Percentiles rank a stretch among this genome's conserved stretches.
These are phyloP conservation scores for Pollenia amentaria DNA, from an alignment of 2,888 invertebrate genomes.

Conservation along the genomic window DNA sequence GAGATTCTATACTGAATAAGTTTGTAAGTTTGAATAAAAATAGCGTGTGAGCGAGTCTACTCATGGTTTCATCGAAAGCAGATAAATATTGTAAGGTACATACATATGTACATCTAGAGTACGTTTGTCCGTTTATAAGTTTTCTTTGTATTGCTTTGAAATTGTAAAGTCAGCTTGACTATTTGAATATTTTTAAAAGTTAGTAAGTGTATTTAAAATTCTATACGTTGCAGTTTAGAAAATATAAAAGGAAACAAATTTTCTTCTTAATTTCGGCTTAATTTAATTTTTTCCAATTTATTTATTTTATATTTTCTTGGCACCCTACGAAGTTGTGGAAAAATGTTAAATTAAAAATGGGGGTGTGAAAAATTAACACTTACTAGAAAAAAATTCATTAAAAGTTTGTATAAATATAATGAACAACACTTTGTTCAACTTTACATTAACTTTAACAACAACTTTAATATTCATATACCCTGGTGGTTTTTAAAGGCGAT, in stretches of 20 bases:
- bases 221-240: conserved; percentile 29
- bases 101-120: not conserved
- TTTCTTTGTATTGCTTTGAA: conserved; percentile 5
- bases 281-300: not conserved
- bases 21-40: not conserved
- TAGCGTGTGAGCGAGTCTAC: not conserved
- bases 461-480: too few species aligned
- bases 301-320: not conserved
- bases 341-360: not conserved
- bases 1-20: not conserved
- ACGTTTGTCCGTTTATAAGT: not conserved
- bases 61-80: conserved; percentile 7
- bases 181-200: conserved; percentile 48
- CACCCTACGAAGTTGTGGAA: conserved; percentile 4
- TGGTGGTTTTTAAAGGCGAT: too few species aligned
- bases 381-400: too few species aligned
- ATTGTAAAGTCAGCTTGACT: conserved; percentile 29
- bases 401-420: too few species aligned
- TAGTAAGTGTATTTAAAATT: conserved; percentile 39
- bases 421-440: too few species aligned
- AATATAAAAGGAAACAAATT: not conserved
- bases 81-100: not conserved
- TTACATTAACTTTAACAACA: too few species aligned
- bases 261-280: not conserved
- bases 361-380: not conserved